Conservation (phyloP, 1,140 invertebrate species). For the Pygmarrhopalites habei region DNA sequence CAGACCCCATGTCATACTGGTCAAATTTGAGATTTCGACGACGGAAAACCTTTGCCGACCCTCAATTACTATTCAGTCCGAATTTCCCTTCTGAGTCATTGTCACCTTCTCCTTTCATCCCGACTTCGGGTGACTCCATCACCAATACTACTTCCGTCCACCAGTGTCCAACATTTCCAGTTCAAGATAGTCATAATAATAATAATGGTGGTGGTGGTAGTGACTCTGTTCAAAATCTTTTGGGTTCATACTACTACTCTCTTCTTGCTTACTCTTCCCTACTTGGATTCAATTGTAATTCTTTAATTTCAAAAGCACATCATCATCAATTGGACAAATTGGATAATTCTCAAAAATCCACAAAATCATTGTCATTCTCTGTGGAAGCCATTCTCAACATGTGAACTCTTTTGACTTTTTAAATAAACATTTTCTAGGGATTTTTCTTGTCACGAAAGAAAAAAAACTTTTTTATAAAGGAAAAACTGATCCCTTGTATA, state of each 20-base stretch:
- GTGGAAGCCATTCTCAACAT: slow-evolving; percentile 17
- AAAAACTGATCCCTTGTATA: too few relatives aligned
- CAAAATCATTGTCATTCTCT: slow-evolving; percentile 16
- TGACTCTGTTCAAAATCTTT: slow-evolving; percentile 2
- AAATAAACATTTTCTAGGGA: neutral
- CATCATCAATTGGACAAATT: too few relatives aligned
- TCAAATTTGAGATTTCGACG: slow-evolving; percentile 18
- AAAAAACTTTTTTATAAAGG: too few relatives aligned
- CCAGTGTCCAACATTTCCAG: too few relatives aligned
- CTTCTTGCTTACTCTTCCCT: slow-evolving; percentile 18
- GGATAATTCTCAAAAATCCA: too few relatives aligned
- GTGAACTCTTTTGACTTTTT: slow-evolving; percentile 6
- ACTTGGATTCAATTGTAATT: neutral
- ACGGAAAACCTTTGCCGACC: slow-evolving; percentile 30
- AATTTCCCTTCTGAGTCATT: too few relatives aligned
- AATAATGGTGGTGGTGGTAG: neutral
- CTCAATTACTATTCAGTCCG: slow-evolving; percentile 14
- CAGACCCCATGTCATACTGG: slow-evolving; percentile 17
- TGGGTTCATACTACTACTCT: slow-evolving; percentile 18
- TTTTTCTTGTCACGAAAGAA: too few relatives aligned
- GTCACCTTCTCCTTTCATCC: too few relatives aligned
- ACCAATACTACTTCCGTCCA: too few relatives aligned
- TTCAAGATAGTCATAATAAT: neutral
- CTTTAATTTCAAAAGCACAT: too few relatives aligned
- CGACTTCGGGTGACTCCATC: too few relatives aligned